Evolutionary conservation across 2,797 vertebrate species (phyloP), one percentile per base, ranked within the genome.

Genomic region (Chaunax sp.): DNA sequence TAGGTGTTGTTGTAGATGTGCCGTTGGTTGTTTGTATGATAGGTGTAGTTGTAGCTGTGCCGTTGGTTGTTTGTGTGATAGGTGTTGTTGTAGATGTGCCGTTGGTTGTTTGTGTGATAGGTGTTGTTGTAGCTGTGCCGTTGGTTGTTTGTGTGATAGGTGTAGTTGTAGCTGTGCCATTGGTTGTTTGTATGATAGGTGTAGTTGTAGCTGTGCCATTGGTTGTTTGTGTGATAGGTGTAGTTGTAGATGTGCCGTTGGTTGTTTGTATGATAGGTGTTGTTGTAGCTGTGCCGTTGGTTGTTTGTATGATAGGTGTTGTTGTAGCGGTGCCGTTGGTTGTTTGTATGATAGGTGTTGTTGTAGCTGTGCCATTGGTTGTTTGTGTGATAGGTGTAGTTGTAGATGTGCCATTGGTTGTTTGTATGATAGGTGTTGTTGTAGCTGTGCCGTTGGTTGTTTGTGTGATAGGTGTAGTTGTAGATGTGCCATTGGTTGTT

Each of bases 121-220:
- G 6, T 18, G 38, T 1, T 15, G 0, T 2, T 1, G 10, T 13
- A 19, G 47, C 22, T 20, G 20, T 40, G 22, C 5, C 0, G 5
- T 12, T 56, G 25, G 2, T 33, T 19, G 10, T 19, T 0, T 0
- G 26, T 30, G 26, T n/a, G 4, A 18, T n/a, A 1, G 69, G 1
- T 20, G 35, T 7, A 16, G 0, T 4, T 3, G 30, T 12, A 45
- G 63, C 77, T 16, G 38, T 23, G 43, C 10, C 1, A 5, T n/a
- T 69, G 53, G 20, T 68, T 68, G 65, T 19, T n/a, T n/a, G 43
- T n/a, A 16, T 30, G 35, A 19, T 59, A 22, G 41, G 43, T 15
- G 63, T 38, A 6, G 1, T 33, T 14, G 19, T 25, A 18, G 35
- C 47, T 43, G 56, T 35, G 18, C 18, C 3, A 1, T 13, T 37